phyloP scores from a whole-genome alignment of 2,888 invertebrate genomes.

The Neoaliturus tenellus region DNA sequence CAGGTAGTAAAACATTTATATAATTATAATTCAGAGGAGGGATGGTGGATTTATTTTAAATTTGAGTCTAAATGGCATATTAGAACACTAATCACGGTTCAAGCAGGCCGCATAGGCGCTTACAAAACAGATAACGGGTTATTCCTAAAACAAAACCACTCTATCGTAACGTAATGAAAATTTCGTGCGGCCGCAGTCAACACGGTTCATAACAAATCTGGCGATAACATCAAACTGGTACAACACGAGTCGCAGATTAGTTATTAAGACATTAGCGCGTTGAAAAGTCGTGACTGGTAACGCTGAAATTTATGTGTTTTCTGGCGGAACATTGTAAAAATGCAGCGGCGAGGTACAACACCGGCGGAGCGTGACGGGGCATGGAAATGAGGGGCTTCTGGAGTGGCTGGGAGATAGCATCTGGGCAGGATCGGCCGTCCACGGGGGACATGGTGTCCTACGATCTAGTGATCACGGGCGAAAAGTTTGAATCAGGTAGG shows the following conservation, averaged over 20 bases:
- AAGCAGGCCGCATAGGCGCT: too few species aligned
- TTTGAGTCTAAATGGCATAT: too few species aligned
- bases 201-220: background rate
- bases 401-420: background rate
- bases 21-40: too few species aligned
- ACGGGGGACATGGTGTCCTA: background rate
- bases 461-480: too few species aligned
- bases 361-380: background rate
- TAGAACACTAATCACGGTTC: too few species aligned
- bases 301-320: background rate
- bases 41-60: too few species aligned
- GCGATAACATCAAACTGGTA: slow-evolving; percentile 23
- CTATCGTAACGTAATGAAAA: too few species aligned
- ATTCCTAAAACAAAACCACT: too few species aligned
- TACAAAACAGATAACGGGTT: too few species aligned
- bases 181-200: background rate
- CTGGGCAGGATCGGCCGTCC: background rate
- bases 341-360: background rate
- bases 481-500: too few species aligned
- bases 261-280: slow-evolving; percentile 23
- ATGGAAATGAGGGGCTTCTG: slow-evolving; percentile 20
- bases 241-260: slow-evolving; percentile 3
- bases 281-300: slow-evolving; percentile 31
- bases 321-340: slow-evolving; percentile 7
- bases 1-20: too few species aligned